Evolutionary conservation across 2,888 invertebrate genomes (phyloP).

Genomic region (Leucoma salicis): DNA sequence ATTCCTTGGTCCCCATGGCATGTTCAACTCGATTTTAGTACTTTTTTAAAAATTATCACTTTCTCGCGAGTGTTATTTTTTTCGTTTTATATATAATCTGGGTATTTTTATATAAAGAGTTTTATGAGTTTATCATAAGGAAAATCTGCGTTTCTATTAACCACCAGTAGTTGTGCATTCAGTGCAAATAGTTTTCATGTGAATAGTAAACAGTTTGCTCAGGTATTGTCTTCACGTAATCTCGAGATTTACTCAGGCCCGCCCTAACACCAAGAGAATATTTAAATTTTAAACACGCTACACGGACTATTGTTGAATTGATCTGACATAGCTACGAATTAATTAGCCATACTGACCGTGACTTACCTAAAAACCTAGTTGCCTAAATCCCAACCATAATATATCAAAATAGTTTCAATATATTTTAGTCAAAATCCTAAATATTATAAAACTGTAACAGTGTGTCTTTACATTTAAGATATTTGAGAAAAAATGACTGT

Average conservation of each 20-base stretch:
- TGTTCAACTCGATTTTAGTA: too few species aligned
- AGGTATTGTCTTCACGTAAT: constrained; percentile 49
- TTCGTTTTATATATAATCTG: too few species aligned
- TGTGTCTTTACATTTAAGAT: too few species aligned
- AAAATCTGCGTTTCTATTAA: constrained; percentile 24
- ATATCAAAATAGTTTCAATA: neutral
- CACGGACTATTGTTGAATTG: constrained; percentile 11
- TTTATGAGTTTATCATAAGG: constrained; percentile 36
- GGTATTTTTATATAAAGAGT: too few species aligned
- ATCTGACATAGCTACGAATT: constrained; percentile 7
- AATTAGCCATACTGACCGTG: constrained; percentile 17
- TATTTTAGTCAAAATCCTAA: neutral
- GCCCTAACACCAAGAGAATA: constrained; percentile 55
- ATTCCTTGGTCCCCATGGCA: too few species aligned
- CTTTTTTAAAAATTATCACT: too few species aligned
- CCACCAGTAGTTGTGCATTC: constrained; percentile 23
- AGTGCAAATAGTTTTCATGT: constrained; percentile 46
- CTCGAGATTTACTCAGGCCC: constrained; percentile 43
- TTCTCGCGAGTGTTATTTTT: too few species aligned
- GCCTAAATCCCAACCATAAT: neutral
- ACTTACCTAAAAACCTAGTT: constrained; percentile 12
- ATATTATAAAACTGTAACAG: too few species aligned
- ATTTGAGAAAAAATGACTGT: too few species aligned
- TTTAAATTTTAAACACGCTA: constrained; percentile 37
- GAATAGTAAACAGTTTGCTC: constrained; percentile 48